Conservation (phyloP, 2,113 vertebrate genomes). For the Perccottus glenii region DNA sequence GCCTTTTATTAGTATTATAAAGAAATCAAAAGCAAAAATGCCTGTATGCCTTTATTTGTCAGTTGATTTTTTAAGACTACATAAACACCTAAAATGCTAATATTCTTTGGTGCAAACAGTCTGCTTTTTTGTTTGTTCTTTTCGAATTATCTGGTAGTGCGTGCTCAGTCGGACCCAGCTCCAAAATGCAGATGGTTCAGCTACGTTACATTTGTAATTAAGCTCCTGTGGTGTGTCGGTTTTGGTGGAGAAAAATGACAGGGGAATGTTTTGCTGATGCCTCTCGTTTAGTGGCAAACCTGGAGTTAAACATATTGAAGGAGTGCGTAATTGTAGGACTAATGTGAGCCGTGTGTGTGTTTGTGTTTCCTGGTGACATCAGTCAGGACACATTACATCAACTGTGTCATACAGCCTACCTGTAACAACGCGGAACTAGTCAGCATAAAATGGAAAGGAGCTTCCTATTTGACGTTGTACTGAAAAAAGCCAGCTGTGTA, state of each 20-base stretch:
- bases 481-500: too few relatives aligned
- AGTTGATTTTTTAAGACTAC: too few relatives aligned
- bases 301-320: conserved; percentile 31
- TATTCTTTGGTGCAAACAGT: neutral
- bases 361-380: neutral
- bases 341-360: neutral
- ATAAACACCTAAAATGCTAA: conserved; percentile 15
- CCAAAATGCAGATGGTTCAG: conserved; percentile 53
- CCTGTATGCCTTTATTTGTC: too few relatives aligned
- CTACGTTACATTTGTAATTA: conserved; percentile 75
- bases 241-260: conserved; percentile 25
- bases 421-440: too few relatives aligned
- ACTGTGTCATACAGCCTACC: too few relatives aligned
- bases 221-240: conserved; percentile 71
- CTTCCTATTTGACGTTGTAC: too few relatives aligned
- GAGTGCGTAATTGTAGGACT: neutral
- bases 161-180: conserved; percentile 44
- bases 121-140: conserved; percentile 30
- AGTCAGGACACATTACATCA: too few relatives aligned
- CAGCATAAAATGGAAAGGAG: too few relatives aligned
- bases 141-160: conserved; percentile 32
- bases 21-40: too few relatives aligned
- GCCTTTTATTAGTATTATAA: too few relatives aligned
- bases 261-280: conserved; percentile 42
- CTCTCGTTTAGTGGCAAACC: conserved; percentile 45